These are phyloP conservation scores for Apis laboriosa DNA, from an alignment of 1,140 invertebrate species.

Conservation along the genomic window DNA sequence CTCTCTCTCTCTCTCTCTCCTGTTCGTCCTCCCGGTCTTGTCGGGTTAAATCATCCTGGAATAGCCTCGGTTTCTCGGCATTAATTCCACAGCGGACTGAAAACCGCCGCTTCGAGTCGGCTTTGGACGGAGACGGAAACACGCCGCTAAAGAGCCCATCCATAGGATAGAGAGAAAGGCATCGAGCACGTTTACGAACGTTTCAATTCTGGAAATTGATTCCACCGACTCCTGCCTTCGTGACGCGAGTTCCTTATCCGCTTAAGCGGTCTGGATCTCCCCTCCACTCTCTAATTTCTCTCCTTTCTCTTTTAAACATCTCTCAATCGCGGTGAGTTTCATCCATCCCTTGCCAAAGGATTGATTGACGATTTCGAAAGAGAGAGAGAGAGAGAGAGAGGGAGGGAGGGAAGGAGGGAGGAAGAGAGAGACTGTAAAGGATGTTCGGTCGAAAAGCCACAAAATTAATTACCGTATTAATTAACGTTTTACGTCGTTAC, in stretches of 20 bases:
- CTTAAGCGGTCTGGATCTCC: background rate
- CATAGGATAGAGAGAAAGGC: background rate
- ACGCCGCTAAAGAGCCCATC: background rate
- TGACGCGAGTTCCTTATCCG: constrained; percentile 22
- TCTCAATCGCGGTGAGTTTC: background rate
- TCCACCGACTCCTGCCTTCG: background rate
- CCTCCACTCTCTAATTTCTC: too few relatives aligned
- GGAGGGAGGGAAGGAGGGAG: rapidly evolving
- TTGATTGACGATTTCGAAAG: background rate
- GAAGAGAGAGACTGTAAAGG: background rate
- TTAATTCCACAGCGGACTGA: constrained; percentile 44
- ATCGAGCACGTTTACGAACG: constrained; percentile 6
- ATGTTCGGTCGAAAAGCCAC: background rate
- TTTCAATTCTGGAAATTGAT: constrained; percentile 33
- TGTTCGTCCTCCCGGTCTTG: background rate
- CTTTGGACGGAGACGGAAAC: background rate
- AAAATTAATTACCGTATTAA: constrained; percentile 47
- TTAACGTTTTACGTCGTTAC: constrained; percentile 37
- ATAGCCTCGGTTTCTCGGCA: constrained; percentile 33
- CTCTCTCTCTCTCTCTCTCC: background rate
- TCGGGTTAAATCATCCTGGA: constrained; percentile 41
- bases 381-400: background rate
- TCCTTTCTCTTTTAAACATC: background rate
- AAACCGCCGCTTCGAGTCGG: background rate
- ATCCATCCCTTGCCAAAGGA: too few relatives aligned